A percentile compares a stretch with the other conserved stretches of the same genome.
Evolutionary conservation across 2,888 invertebrate species (phyloP).

Genomic region (Tetragonisca angustula): DNA sequence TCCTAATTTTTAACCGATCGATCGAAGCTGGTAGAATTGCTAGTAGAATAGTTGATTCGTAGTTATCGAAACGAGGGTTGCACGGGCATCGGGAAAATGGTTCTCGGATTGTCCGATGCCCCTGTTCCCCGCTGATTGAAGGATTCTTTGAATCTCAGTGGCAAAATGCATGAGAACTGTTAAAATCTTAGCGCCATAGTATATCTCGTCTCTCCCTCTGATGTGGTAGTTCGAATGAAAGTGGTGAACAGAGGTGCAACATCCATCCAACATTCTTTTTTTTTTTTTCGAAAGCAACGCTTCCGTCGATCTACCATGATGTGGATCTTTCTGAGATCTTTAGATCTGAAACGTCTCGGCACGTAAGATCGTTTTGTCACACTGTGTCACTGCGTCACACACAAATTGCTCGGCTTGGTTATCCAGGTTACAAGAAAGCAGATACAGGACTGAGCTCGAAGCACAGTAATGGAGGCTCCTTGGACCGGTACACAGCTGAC

Average conservation of each 20-base stretch:
- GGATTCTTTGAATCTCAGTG: too few species aligned
- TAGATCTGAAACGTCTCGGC: not conserved
- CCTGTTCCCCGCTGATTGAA: too few species aligned
- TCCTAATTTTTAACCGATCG: not conserved
- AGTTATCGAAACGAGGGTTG: too few species aligned
- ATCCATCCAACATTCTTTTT: too few species aligned
- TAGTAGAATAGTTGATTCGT: not conserved
- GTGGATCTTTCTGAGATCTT: too few species aligned
- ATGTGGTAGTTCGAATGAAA: too few species aligned
- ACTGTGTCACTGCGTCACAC: not conserved
- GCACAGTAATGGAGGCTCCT: conserved; percentile 84
- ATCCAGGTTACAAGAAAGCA: conserved; percentile 83
- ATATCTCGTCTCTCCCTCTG: too few species aligned
- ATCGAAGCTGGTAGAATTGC: not conserved
- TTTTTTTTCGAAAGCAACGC: not conserved
- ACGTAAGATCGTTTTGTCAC: not conserved
- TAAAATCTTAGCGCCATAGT: too few species aligned
- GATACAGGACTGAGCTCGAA: conserved; percentile 80
- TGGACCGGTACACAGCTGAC: conserved; percentile 91
- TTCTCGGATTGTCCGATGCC: too few species aligned
- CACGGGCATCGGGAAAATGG: too few species aligned
- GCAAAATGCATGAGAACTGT: too few species aligned
- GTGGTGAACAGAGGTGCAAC: not conserved
- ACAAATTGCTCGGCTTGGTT: conserved; percentile 59
- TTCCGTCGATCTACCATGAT: too few species aligned